These are phyloP conservation scores for Schrankia costaestrigalis DNA, from an alignment of 2,888 invertebrate species.

Conservation along the genomic window DNA sequence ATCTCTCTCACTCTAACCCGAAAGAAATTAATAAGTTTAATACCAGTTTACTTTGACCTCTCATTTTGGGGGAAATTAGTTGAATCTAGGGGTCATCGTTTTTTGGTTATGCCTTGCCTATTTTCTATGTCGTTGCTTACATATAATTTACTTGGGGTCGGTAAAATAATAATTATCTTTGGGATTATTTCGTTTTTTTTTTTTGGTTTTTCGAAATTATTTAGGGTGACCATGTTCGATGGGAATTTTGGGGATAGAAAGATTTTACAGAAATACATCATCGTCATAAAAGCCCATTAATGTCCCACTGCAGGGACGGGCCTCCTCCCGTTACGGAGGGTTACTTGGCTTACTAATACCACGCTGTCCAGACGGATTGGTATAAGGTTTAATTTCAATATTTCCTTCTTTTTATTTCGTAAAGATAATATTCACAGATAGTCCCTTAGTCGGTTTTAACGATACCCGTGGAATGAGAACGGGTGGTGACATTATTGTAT, in stretches of 20 bases:
- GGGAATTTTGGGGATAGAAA: neutral
- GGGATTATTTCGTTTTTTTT: conserved; percentile 48
- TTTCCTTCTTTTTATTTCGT: too few species aligned
- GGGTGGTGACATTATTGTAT: too few species aligned
- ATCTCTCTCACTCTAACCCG: conserved; percentile 40
- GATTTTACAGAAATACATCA: too few species aligned
- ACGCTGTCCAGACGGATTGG: too few species aligned
- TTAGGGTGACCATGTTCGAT: conserved; percentile 37
- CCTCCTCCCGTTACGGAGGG: too few species aligned
- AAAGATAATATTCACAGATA: too few species aligned
- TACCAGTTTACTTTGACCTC: conserved; percentile 40
- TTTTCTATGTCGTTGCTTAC: conserved; percentile 28
- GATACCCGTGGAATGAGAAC: too few species aligned
- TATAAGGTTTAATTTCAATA: too few species aligned
- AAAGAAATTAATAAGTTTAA: conserved; percentile 58
- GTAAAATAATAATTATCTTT: conserved; percentile 73
- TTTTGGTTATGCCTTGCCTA: conserved; percentile 13
- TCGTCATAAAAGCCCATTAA: too few species aligned
- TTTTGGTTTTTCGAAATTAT: conserved; percentile 48
- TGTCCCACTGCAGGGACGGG: too few species aligned
- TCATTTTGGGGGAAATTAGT: neutral
- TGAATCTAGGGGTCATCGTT: neutral
- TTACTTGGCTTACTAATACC: too few species aligned
- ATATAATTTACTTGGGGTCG: conserved; percentile 63
- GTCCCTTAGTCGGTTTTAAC: too few species aligned